Percentiles rank a stretch among this genome's conserved stretches.
Conservation (phyloP, 2,888 invertebrate species). For the Dorcus parallelipipedus region DNA sequence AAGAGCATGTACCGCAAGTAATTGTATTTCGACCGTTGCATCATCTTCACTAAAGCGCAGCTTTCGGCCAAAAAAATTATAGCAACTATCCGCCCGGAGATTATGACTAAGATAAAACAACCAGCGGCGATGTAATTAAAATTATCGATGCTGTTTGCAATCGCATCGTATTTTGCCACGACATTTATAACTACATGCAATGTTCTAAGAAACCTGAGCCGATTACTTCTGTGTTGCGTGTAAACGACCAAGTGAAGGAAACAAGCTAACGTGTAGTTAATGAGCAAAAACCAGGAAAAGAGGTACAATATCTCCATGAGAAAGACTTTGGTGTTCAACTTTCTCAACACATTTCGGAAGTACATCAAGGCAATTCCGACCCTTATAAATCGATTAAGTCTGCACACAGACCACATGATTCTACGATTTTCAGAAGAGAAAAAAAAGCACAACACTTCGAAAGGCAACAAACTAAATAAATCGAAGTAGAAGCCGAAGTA, state of each 20-base stretch:
- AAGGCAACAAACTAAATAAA: constrained; percentile 19
- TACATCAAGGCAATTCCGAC: constrained; percentile 11
- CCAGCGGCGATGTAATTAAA: not conserved
- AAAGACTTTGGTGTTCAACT: constrained; percentile 20
- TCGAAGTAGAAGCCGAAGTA: constrained; percentile 25
- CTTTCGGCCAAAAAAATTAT: constrained; percentile 12
- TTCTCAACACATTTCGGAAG: constrained; percentile 8
- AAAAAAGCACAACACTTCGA: constrained; percentile 22
- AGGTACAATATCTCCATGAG: constrained; percentile 6
- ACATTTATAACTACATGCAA: constrained; percentile 5
- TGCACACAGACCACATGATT: not conserved
- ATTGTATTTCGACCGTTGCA: not conserved
- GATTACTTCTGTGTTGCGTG: too few relatives aligned
- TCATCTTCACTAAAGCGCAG: constrained; percentile 9
- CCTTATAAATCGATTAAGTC: constrained; percentile 13
- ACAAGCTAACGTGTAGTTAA: constrained; percentile 5
- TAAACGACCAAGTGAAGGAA: not conserved
- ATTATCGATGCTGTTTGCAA: not conserved
- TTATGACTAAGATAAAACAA: not conserved
- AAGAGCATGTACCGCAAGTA: constrained; percentile 8
- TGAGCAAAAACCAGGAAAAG: constrained; percentile 12
- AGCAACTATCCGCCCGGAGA: constrained; percentile 1
- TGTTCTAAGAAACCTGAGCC: too few relatives aligned
- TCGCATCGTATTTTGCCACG: not conserved
- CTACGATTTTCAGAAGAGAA: constrained; percentile 1